These are phyloP conservation scores for Drosophila dives DNA, from an alignment of 2,888 invertebrate genomes.

Conservation along the genomic window DNA sequence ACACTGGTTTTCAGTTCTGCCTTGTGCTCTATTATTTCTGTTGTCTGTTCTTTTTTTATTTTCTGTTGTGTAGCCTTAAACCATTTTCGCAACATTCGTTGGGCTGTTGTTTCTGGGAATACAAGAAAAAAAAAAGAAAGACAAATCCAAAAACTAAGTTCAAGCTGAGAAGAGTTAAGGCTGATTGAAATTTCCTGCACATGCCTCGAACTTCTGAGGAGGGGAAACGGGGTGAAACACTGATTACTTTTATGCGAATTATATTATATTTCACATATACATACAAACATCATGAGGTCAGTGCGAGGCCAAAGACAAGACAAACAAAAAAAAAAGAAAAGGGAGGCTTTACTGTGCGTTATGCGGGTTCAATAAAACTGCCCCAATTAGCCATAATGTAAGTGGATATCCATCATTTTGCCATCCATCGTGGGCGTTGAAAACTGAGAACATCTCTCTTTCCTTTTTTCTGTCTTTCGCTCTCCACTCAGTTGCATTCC, in stretches of 20 bases:
- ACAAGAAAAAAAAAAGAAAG: conserved; percentile 1
- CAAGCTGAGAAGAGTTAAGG: conserved; percentile 32
- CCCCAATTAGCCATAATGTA: conserved; percentile 67
- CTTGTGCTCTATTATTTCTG: conserved; percentile 44
- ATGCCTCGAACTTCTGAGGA: conserved; percentile 7
- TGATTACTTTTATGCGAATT: conserved; percentile 63
- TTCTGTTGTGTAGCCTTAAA: conserved; percentile 24
- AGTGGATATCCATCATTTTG: conserved; percentile 45
- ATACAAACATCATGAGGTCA: conserved; percentile 52
- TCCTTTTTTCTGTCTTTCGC: background rate
- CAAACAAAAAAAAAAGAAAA: background rate
- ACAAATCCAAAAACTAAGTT: conserved; percentile 15
- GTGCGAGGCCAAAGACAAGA: conserved; percentile 33
- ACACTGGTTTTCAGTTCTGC: conserved; percentile 48
- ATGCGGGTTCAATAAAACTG: conserved; percentile 43
- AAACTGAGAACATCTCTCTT: conserved; percentile 38
- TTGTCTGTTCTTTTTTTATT: conserved; percentile 16
- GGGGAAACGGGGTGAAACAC: background rate
- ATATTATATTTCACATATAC: conserved; percentile 12
- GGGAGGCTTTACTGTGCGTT: conserved; percentile 1
- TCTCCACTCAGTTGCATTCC: conserved; percentile 4
- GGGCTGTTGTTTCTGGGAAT: conserved; percentile 49
- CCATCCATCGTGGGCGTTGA: conserved; percentile 41
- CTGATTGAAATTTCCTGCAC: conserved; percentile 70
- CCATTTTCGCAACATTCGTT: conserved; percentile 46